Conservation (phyloP, 1,140 invertebrate genomes). For the Drosophila carrolli region DNA sequence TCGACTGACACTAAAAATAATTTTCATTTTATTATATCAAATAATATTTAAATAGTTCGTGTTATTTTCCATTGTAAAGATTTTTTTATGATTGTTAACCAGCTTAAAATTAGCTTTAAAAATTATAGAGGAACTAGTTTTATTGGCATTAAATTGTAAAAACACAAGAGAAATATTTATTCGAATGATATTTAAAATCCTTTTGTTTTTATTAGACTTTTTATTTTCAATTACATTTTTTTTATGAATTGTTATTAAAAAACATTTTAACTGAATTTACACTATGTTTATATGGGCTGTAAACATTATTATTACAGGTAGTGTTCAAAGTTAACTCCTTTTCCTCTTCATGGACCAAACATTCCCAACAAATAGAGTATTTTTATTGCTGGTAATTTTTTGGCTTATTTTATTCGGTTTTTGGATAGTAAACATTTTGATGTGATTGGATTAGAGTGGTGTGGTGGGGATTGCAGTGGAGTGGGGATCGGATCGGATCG, state of each 20-base stretch:
- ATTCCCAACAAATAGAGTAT: constrained; percentile 23
- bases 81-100: too few relatives aligned
- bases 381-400: constrained; percentile 28
- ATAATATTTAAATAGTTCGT: too few relatives aligned
- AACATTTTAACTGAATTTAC: neutral
- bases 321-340: neutral
- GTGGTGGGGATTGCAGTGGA: constrained; percentile 4
- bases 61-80: too few relatives aligned
- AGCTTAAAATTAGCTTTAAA: too few relatives aligned
- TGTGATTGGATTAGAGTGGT: constrained; percentile 22
- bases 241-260: neutral
- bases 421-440: constrained; percentile 37
- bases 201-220: too few relatives aligned
- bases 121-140: too few relatives aligned
- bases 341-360: neutral
- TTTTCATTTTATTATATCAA: too few relatives aligned
- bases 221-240: neutral
- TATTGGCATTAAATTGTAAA: too few relatives aligned
- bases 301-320: neutral
- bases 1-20: too few relatives aligned
- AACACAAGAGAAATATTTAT: too few relatives aligned
- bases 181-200: too few relatives aligned
- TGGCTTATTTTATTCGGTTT: constrained; percentile 26
- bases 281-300: neutral
- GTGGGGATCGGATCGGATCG: constrained; percentile 11